phyloP scores from a whole-genome alignment of 2,113 vertebrate species.

The Zosterops borbonicus region DNA sequence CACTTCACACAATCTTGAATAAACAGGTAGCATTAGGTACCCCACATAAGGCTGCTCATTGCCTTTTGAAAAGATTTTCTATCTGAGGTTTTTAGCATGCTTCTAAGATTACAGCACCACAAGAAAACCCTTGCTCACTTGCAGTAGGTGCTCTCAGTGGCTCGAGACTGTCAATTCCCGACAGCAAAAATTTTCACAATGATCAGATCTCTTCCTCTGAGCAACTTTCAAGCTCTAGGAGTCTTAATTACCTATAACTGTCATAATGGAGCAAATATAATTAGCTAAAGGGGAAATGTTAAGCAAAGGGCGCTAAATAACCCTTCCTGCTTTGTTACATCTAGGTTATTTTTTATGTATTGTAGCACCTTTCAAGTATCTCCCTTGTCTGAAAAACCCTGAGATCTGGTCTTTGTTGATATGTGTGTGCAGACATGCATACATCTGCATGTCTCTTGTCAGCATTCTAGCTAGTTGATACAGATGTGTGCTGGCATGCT shows the following conservation, averaged over 20 bases:
- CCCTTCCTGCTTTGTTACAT: background rate
- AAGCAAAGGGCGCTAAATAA: background rate
- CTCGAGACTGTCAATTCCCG: background rate
- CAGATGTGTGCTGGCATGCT: background rate
- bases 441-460: background rate
- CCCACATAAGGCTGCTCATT: background rate
- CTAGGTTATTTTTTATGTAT: background rate
- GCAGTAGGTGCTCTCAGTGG: background rate
- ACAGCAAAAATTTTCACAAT: background rate
- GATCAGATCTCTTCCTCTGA: background rate
- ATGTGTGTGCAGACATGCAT: fast-evolving
- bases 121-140: background rate
- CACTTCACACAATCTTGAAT: slow-evolving; percentile 1
- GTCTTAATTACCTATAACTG: background rate
- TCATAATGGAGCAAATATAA: background rate
- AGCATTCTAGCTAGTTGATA: background rate
- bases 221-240: background rate
- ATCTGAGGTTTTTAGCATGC: background rate
- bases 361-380: background rate
- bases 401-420: background rate
- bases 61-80: slow-evolving; percentile 3
- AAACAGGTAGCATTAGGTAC: slow-evolving; percentile 33
- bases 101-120: background rate
- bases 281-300: background rate
- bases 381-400: background rate